Evolutionary conservation across 2,113 vertebrate genomes (phyloP).

Genomic region (Circaetus gallicus): DNA sequence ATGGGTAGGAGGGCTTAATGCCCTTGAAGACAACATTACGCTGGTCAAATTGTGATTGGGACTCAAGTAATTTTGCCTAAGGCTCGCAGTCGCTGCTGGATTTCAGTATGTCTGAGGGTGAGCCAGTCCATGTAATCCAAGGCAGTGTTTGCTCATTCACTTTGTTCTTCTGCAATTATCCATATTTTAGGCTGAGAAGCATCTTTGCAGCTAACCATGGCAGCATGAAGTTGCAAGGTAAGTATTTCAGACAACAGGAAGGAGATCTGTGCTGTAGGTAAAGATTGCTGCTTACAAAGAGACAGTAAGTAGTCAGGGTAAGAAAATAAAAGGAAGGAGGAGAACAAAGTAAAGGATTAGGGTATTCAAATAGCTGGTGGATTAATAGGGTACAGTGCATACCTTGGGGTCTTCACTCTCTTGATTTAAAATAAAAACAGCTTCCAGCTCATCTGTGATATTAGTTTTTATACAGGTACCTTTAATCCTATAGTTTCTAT

Average conservation of each 20-base stretch:
- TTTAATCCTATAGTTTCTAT: constrained; percentile 35
- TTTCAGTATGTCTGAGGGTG: background rate
- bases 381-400: background rate
- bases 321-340: background rate
- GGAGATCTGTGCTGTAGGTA: background rate
- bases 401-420: background rate
- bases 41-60: background rate
- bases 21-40: background rate
- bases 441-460: background rate
- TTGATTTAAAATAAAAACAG: background rate
- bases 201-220: background rate
- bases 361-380: background rate
- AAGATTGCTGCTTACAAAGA: background rate
- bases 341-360: background rate
- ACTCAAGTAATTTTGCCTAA: background rate
- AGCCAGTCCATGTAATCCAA: background rate
- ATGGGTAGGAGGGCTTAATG: background rate
- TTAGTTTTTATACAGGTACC: background rate
- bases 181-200: background rate
- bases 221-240: background rate
- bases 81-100: background rate
- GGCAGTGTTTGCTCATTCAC: background rate
- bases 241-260: background rate
- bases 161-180: background rate
- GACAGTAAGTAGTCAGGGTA: background rate